Evolutionary conservation across 2,113 vertebrate genomes (phyloP).

Genomic region (Macaca mulatta): DNA sequence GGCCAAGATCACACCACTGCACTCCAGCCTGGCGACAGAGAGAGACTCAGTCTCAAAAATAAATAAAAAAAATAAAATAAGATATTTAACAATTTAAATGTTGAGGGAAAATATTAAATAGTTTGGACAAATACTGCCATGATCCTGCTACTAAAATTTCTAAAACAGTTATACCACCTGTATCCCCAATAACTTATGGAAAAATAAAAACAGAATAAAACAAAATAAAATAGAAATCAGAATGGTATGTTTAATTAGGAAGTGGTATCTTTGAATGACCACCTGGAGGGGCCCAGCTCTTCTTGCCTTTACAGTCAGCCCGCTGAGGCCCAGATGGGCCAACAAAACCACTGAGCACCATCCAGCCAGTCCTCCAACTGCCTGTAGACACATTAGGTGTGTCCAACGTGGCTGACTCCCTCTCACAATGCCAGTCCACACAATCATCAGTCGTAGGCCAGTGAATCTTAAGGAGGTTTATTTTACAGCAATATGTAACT

Average conservation of each 20-base stretch:
- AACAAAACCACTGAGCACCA: too few species aligned
- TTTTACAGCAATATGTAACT: background rate
- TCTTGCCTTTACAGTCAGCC: background rate
- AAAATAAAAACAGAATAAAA: too few species aligned
- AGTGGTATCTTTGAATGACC: background rate
- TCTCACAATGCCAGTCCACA: too few species aligned
- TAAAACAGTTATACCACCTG: background rate
- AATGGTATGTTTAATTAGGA: background rate
- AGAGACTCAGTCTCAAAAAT: too few species aligned
- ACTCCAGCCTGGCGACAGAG: too few species aligned
- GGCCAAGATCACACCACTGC: too few species aligned
- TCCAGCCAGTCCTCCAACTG: background rate
- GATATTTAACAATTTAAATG: background rate
- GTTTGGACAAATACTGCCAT: background rate
- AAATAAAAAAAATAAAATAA: background rate
- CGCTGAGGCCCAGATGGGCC: background rate
- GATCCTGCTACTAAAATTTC: background rate
- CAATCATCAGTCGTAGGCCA: background rate
- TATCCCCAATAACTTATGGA: background rate
- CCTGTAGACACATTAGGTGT: too few species aligned
- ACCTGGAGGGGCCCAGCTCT: background rate
- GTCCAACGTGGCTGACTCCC: background rate
- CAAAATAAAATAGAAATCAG: background rate
- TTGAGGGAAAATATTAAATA: background rate
- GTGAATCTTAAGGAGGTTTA: background rate